A percentile compares a stretch with the other conserved stretches of the same genome.
Evolutionary conservation across 2,797 vertebrate genomes (phyloP).

Genomic region (Sebastes minor): DNA sequence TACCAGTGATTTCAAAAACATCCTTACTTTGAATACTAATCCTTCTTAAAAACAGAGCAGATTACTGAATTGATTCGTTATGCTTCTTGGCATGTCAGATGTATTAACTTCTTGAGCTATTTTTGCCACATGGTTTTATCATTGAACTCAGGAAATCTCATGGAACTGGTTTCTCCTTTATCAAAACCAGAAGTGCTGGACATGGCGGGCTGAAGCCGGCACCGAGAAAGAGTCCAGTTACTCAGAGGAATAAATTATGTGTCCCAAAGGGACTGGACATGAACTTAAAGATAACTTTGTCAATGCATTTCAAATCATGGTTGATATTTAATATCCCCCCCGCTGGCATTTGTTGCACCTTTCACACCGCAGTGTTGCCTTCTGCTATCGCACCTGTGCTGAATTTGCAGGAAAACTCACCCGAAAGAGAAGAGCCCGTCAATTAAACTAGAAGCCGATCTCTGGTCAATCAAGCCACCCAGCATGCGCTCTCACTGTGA

Average conservation of each 20-base stretch:
- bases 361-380: slow-evolving; percentile 47
- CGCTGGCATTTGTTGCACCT: slow-evolving; percentile 65
- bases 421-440: slow-evolving; percentile 63
- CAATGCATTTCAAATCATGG: slow-evolving; percentile 47
- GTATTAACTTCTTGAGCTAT: slow-evolving; percentile 45
- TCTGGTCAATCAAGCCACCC: slow-evolving; percentile 80
- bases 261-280: slow-evolving; percentile 52
- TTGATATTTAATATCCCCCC: slow-evolving; percentile 63
- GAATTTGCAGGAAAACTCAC: slow-evolving; percentile 74
- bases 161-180: slow-evolving; percentile 53
- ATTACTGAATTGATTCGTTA: slow-evolving; percentile 51
- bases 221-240: slow-evolving; percentile 54
- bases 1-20: slow-evolving; percentile 45
- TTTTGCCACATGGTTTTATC: slow-evolving; percentile 66
- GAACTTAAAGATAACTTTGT: slow-evolving; percentile 66
- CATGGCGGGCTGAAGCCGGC: slow-evolving; percentile 29
- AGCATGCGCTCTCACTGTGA: slow-evolving; percentile 75
- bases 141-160: slow-evolving; percentile 58
- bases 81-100: slow-evolving; percentile 42
- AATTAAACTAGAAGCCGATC: slow-evolving; percentile 71
- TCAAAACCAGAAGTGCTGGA: slow-evolving; percentile 70
- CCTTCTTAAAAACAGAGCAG: slow-evolving; percentile 24
- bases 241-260: slow-evolving; percentile 52
- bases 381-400: slow-evolving; percentile 76
- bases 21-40: slow-evolving; percentile 19